Base-by-base conservation (phyloP, 2,888 invertebrate species). In the Embidobia sp. region DNA sequence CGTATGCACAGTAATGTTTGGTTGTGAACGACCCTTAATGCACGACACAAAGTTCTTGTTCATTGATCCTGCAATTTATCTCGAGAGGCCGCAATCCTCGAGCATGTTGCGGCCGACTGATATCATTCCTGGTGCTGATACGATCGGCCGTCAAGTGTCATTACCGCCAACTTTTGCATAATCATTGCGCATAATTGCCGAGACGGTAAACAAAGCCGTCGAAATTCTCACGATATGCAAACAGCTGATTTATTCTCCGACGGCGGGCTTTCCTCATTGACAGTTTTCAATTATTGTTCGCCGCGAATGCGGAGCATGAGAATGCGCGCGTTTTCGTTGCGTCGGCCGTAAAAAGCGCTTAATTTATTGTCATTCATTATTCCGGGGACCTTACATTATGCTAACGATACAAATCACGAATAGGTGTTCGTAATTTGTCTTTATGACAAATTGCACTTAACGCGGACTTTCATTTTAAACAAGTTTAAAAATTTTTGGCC, bases 51-150 rank as follows among this genome's bases (percentile, higher is more conserved):
- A 61, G 42, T 74, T 57, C 55, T 77, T 64, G 55, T 57, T 49
- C 69, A 66, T 63, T 53, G 63, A 70, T 70, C 61, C 55, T 33
- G 46, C 51, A 31, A 70, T 70, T 76, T 64, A 76, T 77, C 66
- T 72, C 40, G 10, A 40, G 6, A n/a, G 48, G 33, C 40, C 42
- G 40, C 49, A 55, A 63, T 72, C 53, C 31, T 46, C 44, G 26
- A 55, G 19, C 59, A 27, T 27, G 66, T 42, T 26, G 61, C 42
- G 48, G 18, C 31, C 63, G 55, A 76, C 59, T 61, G 61, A 59
- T 66, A 72, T 66, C 59, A 70, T 66, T 72, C 61, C 55, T 27
- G 49, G 67, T 67, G 66, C 42, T 44, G 72, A 66, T 42, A 72
- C 40, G 53, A 77, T 72, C 77, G 35, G 42, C 59, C 64, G 35